Evolutionary conservation across 2,797 vertebrate species (phyloP), one percentile per base, ranked within the genome.

Genomic region (Pteropus rufus): DNA sequence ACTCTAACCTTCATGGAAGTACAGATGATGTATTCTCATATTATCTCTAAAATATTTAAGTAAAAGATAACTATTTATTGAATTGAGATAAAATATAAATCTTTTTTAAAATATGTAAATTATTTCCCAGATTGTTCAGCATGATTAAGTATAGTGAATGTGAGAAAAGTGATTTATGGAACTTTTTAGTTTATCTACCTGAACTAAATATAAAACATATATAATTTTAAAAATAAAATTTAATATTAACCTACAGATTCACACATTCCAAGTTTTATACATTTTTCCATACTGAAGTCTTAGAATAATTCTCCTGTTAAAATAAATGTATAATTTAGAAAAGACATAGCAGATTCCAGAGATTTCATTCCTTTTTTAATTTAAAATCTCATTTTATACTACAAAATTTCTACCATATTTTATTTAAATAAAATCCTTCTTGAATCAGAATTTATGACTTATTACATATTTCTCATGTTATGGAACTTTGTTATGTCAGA

Each of bases 371-470:
- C 8, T 62, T 95, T 82, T 4, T 75, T 58, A 39, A 80, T 76
- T 95, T 95, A 84, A 95, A 83, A 84, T 93, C 24, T 21, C 21
- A 72, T 89, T 87, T 90, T 82, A 85, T 54, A 4, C 62, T 88
- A 75, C 10, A 77, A 56, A 80, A 19, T n/a, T 92, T 83, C 31
- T 60, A 39, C 36, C 70, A 76, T 67, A 52, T 92, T 88, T 89
- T 73, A 92, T 89, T 94, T 95, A 80, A 92, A 67, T 60, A 83
- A 73, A 89, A 88, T 52, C 29, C 5, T 41, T 79, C 4, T 79
- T 80, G 16, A 95, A 58, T 81, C 54, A 34, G 39, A 76, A 41
- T 15, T 80, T 34, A 65, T 80, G 81, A 69, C 58, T 56, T 81
- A 77, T 60, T 88, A 19, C 14, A 70, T 84, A 67, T 46, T 9